Conservation (phyloP, 2,113 vertebrate genomes). For the Ptychochromis oligacanthus region DNA sequence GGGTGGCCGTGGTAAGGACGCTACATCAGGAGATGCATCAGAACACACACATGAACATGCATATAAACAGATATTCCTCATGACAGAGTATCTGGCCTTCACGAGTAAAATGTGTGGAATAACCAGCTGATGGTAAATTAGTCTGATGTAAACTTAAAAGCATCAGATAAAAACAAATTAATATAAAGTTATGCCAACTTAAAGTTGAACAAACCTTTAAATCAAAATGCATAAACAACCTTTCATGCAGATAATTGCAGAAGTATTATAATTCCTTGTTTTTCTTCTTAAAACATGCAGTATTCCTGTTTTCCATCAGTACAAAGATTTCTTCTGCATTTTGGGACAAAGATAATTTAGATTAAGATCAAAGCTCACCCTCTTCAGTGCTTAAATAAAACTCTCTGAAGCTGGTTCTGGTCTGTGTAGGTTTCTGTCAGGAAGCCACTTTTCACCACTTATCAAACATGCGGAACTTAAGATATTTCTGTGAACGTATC, state of each 20-base stretch:
- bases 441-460: background rate
- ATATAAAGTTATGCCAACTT: background rate
- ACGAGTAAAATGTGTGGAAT: background rate
- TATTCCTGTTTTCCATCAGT: slow-evolving; percentile 38
- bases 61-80: background rate
- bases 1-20: slow-evolving; percentile 91
- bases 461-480: background rate
- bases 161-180: background rate
- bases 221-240: background rate
- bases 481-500: background rate
- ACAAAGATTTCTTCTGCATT: background rate
- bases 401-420: slow-evolving; percentile 13
- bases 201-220: background rate
- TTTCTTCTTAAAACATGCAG: background rate
- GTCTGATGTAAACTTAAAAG: background rate
- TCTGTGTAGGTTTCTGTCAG: slow-evolving; percentile 38
- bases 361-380: slow-evolving; percentile 44
- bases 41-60: background rate
- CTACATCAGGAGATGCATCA: background rate
- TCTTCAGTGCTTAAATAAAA: slow-evolving; percentile 18
- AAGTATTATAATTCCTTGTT: background rate
- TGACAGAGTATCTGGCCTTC: background rate
- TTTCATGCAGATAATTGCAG: background rate
- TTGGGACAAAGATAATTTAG: slow-evolving; percentile 18
- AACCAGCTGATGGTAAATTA: background rate